These are phyloP conservation scores for Ctenopoma kingsleyae DNA, from an alignment of 2,797 vertebrate genomes.

Conservation along the genomic window DNA sequence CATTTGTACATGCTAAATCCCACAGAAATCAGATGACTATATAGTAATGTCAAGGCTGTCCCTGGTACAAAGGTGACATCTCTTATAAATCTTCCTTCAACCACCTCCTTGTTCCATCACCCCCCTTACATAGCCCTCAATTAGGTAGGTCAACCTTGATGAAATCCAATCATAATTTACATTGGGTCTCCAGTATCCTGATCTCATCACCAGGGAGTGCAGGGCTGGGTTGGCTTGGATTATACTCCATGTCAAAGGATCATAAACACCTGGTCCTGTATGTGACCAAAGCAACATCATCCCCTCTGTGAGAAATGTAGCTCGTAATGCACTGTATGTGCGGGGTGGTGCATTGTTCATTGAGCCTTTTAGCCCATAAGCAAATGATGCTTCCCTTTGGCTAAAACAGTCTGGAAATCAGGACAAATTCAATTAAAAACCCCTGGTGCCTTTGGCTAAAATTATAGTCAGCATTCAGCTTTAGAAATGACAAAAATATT, in stretches of 20 bases:
- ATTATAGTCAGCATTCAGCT: slow-evolving; percentile 39
- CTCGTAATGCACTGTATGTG: slow-evolving; percentile 1
- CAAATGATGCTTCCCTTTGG: slow-evolving; percentile 36
- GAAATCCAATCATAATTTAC: slow-evolving; percentile 84
- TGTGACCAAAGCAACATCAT: slow-evolving; percentile 36
- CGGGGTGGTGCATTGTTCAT: slow-evolving; percentile 25
- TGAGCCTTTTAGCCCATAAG: slow-evolving; percentile 28
- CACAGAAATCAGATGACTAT: slow-evolving; percentile 4
- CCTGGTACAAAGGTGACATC: slow-evolving; percentile 33
- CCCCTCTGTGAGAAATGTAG: slow-evolving; percentile 13
- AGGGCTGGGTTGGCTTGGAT: slow-evolving; percentile 57
- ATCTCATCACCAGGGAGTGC: slow-evolving; percentile 56
- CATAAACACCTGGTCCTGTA: slow-evolving; percentile 63
- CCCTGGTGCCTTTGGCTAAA: slow-evolving; percentile 34
- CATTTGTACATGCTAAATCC: slow-evolving; percentile 11
- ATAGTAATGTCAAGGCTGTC: slow-evolving; percentile 26
- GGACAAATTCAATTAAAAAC: slow-evolving; percentile 59
- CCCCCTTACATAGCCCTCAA: slow-evolving; percentile 58
- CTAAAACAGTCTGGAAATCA: slow-evolving; percentile 47
- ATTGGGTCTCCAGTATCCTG: slow-evolving; percentile 70
- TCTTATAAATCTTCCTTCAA: slow-evolving; percentile 22
- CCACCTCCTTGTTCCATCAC: slow-evolving; percentile 14
- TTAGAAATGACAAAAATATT: slow-evolving; percentile 49
- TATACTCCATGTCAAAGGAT: slow-evolving; percentile 74
- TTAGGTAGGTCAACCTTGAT: slow-evolving; percentile 69